Conservation (phyloP, 2,113 vertebrate species). For the Mirza zaza region DNA sequence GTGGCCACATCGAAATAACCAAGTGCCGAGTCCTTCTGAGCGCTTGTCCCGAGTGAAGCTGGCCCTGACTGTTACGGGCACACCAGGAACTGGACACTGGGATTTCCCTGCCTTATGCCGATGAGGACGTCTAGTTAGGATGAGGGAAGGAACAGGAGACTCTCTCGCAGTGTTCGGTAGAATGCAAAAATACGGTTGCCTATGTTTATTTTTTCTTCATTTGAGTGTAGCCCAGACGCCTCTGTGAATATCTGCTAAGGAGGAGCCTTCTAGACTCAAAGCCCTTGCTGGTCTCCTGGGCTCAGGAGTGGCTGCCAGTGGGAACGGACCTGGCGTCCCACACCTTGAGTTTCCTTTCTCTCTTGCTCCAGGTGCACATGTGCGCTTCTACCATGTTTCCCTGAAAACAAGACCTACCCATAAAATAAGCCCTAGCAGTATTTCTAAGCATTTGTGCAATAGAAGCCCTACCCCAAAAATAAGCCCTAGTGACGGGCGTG, state of each 20-base stretch:
- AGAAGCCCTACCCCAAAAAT: too few relatives aligned
- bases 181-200: constrained; percentile 58
- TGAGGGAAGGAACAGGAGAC: constrained; percentile 56
- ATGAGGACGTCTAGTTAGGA: constrained; percentile 32
- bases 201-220: constrained; percentile 71
- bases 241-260: constrained; percentile 61
- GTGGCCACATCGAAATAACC: accelerated
- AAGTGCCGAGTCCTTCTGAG: accelerated
- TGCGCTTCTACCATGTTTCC: too few relatives aligned
- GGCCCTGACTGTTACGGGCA: accelerated
- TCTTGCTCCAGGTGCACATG: not conserved
- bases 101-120: not conserved
- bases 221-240: constrained; percentile 19
- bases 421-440: too few relatives aligned
- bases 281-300: not conserved
- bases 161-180: constrained; percentile 51
- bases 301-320: constrained; percentile 2
- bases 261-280: constrained; percentile 8
- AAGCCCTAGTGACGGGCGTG: too few relatives aligned
- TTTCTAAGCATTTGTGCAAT: too few relatives aligned
- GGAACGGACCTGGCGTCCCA: not conserved
- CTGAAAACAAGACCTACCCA: too few relatives aligned
- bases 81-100: accelerated
- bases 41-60: accelerated
- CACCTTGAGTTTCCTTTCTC: constrained; percentile 15